Evolutionary conservation across 2,113 vertebrate species (phyloP).

Genomic region (Bubo blakistoni): DNA sequence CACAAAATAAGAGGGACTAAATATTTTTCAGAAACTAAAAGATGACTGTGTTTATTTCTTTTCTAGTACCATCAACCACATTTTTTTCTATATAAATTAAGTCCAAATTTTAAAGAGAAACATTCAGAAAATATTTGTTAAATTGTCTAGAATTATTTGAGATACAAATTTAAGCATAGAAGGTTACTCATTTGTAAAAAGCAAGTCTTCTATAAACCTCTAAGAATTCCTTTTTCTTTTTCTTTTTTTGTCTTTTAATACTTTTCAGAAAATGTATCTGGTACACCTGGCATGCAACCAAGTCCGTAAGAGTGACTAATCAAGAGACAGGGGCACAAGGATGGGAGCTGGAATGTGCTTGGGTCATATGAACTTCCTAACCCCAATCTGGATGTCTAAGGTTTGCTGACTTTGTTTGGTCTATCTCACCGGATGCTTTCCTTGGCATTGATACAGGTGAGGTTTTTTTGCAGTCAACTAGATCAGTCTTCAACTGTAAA

Average conservation of each 20-base stretch:
- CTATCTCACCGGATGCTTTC: conserved; percentile 46
- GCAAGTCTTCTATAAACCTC: background rate
- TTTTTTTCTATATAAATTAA: background rate
- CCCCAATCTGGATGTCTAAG: background rate
- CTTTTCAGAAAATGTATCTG: background rate
- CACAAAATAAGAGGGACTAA: background rate
- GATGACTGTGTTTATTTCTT: background rate
- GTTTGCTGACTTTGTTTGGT: background rate
- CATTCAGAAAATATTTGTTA: background rate
- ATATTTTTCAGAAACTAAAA: background rate
- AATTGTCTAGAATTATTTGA: background rate
- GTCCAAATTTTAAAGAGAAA: background rate
- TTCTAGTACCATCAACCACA: background rate
- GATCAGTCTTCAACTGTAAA: background rate
- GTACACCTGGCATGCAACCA: background rate
- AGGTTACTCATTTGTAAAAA: background rate
- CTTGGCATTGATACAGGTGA: conserved; percentile 33
- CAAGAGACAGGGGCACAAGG: background rate
- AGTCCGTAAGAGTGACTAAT: background rate
- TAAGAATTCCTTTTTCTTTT: background rate
- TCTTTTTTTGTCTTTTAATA: rapidly evolving
- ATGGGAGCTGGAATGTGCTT: background rate
- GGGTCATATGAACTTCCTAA: background rate
- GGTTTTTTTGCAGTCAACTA: background rate
- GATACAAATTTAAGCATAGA: rapidly evolving